Evolutionary conservation across 2,888 invertebrate species (phyloP).

Genomic region (Mechanitis messenoides): DNA sequence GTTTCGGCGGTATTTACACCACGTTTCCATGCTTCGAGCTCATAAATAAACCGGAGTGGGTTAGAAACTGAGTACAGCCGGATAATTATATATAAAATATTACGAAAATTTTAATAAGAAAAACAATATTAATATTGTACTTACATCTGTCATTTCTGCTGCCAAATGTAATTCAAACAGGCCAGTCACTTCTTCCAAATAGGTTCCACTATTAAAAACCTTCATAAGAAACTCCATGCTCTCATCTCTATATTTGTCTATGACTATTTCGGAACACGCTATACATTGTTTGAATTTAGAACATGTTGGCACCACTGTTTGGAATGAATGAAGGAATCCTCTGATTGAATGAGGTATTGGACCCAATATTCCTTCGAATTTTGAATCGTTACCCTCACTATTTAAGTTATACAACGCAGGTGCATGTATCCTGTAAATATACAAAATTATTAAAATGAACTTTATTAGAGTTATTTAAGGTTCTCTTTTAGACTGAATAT

Average conservation of each 20-base stretch:
- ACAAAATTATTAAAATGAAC: neutral
- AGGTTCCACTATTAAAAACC: conserved; percentile 87
- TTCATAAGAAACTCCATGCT: conserved; percentile 85
- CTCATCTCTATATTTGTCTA: conserved; percentile 56
- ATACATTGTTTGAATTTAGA: conserved; percentile 92
- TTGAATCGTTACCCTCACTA: conserved; percentile 43
- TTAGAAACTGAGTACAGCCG: no score
- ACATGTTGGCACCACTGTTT: conserved; percentile 89
- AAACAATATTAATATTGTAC: conserved; percentile 27
- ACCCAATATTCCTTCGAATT: conserved; percentile 82
- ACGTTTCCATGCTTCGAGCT: no score
- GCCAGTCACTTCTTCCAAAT: conserved; percentile 91
- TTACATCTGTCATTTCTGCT: conserved; percentile 78
- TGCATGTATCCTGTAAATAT: conserved; percentile 75
- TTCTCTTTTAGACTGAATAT: conserved; percentile 25
- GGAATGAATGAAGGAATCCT: conserved; percentile 90
- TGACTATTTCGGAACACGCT: conserved; percentile 85
- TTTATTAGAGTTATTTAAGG: neutral
- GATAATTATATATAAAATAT: no score
- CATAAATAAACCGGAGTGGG: no score
- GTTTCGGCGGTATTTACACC: no score
- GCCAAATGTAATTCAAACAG: conserved; percentile 79
- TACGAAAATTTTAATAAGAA: no score
- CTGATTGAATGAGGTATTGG: conserved; percentile 94
- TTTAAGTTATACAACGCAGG: conserved; percentile 79